Conservation (phyloP, 2,113 vertebrate species). For the Eublepharis macularius region DNA sequence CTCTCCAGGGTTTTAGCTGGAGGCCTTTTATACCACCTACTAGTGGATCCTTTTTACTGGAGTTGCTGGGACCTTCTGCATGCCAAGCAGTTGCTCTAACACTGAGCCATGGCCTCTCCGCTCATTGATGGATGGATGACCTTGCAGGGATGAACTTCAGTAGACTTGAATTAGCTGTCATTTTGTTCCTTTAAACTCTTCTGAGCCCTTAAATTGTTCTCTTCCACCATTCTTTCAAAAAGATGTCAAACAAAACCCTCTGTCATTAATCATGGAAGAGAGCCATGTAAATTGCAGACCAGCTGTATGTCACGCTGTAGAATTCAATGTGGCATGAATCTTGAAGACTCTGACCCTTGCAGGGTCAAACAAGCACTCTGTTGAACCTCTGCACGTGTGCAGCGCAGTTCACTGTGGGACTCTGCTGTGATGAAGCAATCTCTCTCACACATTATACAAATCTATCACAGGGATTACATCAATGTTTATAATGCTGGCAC, state of each 20-base stretch:
- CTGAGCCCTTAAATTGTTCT: neutral
- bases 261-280: slow-evolving; percentile 38
- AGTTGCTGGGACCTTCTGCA: too few relatives aligned
- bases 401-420: slow-evolving; percentile 37
- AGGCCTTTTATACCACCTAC: too few relatives aligned
- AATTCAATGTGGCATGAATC: neutral
- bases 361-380: slow-evolving; percentile 46
- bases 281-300: slow-evolving; percentile 1
- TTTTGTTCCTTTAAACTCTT: neutral
- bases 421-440: slow-evolving; percentile 40
- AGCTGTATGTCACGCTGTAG: slow-evolving; percentile 29
- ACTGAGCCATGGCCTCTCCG: too few relatives aligned
- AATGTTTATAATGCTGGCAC: slow-evolving; percentile 37
- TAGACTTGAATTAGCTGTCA: neutral
- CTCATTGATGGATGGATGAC: neutral
- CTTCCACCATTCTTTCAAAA: neutral
- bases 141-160: neutral
- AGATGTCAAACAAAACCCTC: slow-evolving; percentile 15
- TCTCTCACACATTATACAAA: slow-evolving; percentile 12
- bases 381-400: slow-evolving; percentile 1
- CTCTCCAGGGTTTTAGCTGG: too few relatives aligned
- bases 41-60: too few relatives aligned
- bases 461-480: slow-evolving; percentile 26
- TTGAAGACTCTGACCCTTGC: neutral
- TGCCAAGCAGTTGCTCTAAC: too few relatives aligned